Conservation (phyloP, 2,888 invertebrate genomes). For the Stictocephala bisonia region DNA sequence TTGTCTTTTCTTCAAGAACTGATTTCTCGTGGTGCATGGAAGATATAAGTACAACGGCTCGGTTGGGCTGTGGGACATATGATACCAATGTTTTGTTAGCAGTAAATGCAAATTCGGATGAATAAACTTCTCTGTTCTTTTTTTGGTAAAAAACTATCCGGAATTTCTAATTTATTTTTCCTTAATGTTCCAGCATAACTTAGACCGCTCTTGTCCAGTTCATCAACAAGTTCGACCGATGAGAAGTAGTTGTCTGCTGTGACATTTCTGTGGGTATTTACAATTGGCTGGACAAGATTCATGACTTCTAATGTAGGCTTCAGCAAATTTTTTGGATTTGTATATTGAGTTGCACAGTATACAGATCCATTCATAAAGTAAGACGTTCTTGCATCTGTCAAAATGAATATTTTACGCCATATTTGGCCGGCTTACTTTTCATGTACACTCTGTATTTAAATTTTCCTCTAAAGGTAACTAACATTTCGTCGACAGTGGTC, state of each 20-base stretch:
- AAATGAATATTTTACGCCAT: too few relatives aligned
- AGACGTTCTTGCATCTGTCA: too few relatives aligned
- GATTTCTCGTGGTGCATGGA: conserved; percentile 11
- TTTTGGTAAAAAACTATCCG: conserved; percentile 21
- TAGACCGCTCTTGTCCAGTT: background rate
- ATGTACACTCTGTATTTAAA: too few relatives aligned
- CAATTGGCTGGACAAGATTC: conserved; percentile 5
- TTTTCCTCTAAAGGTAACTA: too few relatives aligned
- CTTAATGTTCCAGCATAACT: conserved; percentile 32
- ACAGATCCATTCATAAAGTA: too few relatives aligned
- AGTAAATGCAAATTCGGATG: conserved; percentile 29
- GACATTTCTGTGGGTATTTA: conserved; percentile 9
- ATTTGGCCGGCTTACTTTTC: too few relatives aligned
- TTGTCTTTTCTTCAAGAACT: conserved; percentile 1
- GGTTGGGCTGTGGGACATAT: conserved; percentile 11
- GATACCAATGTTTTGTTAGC: conserved; percentile 24
- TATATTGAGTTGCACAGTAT: too few relatives aligned
- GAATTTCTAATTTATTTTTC: conserved; percentile 29
- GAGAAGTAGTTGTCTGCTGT: conserved; percentile 29
- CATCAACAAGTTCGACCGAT: conserved; percentile 22
- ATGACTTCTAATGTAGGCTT: conserved; percentile 27
- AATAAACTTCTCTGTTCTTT: conserved; percentile 26
- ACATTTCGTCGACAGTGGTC: too few relatives aligned
- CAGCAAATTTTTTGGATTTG: conserved; percentile 13
- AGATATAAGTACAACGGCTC: background rate